Conservation (phyloP, 2,113 vertebrate species). For the Pycnonotus jocosus region DNA sequence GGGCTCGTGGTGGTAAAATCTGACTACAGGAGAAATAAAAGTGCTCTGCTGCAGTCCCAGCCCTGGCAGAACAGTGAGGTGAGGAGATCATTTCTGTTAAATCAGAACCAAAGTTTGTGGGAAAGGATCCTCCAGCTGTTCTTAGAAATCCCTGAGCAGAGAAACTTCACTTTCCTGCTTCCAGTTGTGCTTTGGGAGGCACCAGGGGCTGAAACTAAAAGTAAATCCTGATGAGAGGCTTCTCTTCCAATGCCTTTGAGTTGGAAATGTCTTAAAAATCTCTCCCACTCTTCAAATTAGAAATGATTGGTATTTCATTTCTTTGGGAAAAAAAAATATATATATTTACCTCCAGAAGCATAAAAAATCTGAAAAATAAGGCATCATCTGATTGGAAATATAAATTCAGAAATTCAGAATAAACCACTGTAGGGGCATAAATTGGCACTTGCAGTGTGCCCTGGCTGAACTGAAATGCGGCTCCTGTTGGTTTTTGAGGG, state of each 20-base stretch:
- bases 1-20: not conserved
- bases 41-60: not conserved
- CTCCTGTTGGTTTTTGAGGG: not conserved
- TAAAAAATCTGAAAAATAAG: not conserved
- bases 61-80: conserved; percentile 2
- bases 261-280: not conserved
- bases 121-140: not conserved
- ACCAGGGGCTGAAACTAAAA: not conserved
- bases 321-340: not conserved
- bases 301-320: not conserved
- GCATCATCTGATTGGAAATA: not conserved
- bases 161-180: not conserved
- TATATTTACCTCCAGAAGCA: not conserved
- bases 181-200: not conserved
- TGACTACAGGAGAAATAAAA: not conserved
- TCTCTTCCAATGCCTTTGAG: not conserved
- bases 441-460: not conserved
- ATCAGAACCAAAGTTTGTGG: not conserved
- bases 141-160: not conserved
- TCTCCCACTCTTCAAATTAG: not conserved
- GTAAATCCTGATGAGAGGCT: not conserved
- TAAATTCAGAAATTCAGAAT: not conserved
- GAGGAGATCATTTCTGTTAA: conserved; percentile 1
- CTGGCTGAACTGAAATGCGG: not conserved
- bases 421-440: not conserved